phyloP scores from a whole-genome alignment of 2,113 vertebrate genomes.

The Benthochromis sp. region DNA sequence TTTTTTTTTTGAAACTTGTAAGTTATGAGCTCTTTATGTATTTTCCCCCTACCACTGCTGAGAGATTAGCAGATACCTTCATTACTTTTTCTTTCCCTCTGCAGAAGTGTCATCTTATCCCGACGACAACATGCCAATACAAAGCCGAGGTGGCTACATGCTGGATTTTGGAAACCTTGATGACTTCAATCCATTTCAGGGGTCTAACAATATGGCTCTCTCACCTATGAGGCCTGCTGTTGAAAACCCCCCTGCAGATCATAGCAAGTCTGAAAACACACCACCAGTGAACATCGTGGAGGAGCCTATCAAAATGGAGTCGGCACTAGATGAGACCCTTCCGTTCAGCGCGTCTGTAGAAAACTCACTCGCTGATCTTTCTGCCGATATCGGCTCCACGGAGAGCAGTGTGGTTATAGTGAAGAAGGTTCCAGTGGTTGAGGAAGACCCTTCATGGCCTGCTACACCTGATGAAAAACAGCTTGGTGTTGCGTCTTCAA shows the following conservation, averaged over 20 bases:
- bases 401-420: slow-evolving; percentile 67
- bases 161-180: slow-evolving; percentile 68
- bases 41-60: background rate
- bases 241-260: background rate
- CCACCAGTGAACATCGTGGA: background rate
- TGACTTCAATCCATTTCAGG: slow-evolving; percentile 45
- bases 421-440: background rate
- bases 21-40: background rate
- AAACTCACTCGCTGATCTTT: slow-evolving; percentile 55
- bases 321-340: slow-evolving; percentile 63
- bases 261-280: background rate
- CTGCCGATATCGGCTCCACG: slow-evolving; percentile 38
- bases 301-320: background rate
- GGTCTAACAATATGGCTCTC: slow-evolving; percentile 29
- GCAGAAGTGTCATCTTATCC: slow-evolving; percentile 41
- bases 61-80: background rate
- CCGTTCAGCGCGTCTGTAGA: slow-evolving; percentile 57
- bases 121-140: slow-evolving; percentile 64
- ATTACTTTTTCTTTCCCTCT: background rate
- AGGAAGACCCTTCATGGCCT: background rate
- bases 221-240: slow-evolving; percentile 23
- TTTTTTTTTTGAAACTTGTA: background rate
- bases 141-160: slow-evolving; percentile 62
- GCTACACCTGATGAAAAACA: slow-evolving; percentile 2
- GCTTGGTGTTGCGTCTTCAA: background rate